Evolutionary conservation across 2,888 invertebrate genomes (phyloP), one percentile per base, ranked within the genome.

Genomic region (Tinea semifulvella): DNA sequence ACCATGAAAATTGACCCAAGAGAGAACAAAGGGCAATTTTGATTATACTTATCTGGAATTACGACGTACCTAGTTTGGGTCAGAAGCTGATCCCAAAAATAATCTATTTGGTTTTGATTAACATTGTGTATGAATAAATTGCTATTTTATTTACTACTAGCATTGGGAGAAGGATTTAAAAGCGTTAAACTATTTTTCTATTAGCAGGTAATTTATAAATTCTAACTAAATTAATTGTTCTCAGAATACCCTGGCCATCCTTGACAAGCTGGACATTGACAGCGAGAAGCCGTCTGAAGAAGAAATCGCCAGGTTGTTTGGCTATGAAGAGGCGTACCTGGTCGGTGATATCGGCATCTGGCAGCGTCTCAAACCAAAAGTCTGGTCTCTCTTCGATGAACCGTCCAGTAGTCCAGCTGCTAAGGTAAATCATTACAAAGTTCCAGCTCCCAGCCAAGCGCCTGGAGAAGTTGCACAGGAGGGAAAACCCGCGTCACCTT

Each of bases 331-430:
- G 60, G 91, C 92, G 22, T 91, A 91, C 63, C 84, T 88, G 53
- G 85, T 87, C 38, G 94, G 93, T 3, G 88, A 88, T 35, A 77
- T 93, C 45, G 90, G 90, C 7, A 83, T 86, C 52, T 98, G 97
- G 97, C 96, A 96, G 76, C 85, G 89, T 50, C 77, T 94, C 54
- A 94, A 96, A 62, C 96, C 96, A 3, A 91, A 90, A 65, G 88
- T 97, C 43, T 97, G 96, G 96, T 92, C 96, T 2, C 79, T 98
- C 46, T 98, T 98, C 66, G 96, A 98, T 64, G 97, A 98, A 71
- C 97, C 97, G 0, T 95, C 96, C 58, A 96, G 96, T 52, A 96
- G 96, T 46, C 88, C 89, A 43, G 84, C 89, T 49, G 96, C 96
- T 49, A 97, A 97, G 89, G 95, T 94, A 65, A 71, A 3, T 38